Evolutionary conservation across 2,113 vertebrate species (phyloP).

Genomic region (Pelmatolapia mariae): DNA sequence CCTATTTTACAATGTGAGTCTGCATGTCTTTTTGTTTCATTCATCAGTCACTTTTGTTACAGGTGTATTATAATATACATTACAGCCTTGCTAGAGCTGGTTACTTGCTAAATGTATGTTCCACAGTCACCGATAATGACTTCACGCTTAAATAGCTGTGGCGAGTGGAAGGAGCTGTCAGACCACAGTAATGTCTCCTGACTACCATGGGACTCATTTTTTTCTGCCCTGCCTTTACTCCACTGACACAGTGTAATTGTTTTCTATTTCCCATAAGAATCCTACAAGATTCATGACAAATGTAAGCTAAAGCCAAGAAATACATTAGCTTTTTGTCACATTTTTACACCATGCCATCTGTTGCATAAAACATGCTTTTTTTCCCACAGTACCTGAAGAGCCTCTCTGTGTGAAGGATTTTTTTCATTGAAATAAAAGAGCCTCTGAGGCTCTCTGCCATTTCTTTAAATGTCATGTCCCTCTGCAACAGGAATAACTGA

Average conservation of each 20-base stretch:
- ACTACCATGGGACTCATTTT: not conserved
- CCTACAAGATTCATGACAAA: not conserved
- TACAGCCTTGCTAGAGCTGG: not conserved
- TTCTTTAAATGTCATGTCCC: not conserved
- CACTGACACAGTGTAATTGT: not conserved
- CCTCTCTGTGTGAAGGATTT: not conserved
- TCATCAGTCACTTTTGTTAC: not conserved
- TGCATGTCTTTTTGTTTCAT: not conserved
- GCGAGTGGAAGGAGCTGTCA: not conserved
- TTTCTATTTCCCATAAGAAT: not conserved
- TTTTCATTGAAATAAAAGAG: not conserved
- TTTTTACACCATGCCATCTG: not conserved
- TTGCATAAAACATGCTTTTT: not conserved
- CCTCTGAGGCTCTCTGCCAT: not conserved
- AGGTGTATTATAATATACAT: not conserved
- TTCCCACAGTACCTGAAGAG: not conserved
- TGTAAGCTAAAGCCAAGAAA: not conserved
- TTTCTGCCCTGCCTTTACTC: not conserved
- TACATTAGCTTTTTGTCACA: not conserved
- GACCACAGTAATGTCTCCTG: not conserved
- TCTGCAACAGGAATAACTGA: not conserved
- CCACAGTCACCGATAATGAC: accelerated
- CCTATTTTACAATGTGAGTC: not conserved
- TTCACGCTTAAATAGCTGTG: not conserved
- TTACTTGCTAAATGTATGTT: not conserved